Conservation (phyloP, 2,888 invertebrate genomes). For the Ypsolopha scabrella region DNA sequence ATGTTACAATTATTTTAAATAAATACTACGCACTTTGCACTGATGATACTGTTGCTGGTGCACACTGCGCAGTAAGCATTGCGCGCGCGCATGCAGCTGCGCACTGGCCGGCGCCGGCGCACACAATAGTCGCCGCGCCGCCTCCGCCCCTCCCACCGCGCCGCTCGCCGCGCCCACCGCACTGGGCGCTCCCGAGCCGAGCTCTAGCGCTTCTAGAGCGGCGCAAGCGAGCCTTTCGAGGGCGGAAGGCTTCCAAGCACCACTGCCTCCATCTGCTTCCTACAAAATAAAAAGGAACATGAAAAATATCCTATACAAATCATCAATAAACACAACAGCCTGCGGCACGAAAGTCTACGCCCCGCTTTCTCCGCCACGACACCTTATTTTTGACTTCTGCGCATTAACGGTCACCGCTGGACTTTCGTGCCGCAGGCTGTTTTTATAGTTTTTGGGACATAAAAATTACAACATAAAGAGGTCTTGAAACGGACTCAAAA, state of each 20-base stretch:
- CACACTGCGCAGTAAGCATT: constrained; percentile 85
- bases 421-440: too few species aligned
- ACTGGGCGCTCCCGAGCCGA: constrained; percentile 37
- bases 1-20: too few species aligned
- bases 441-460: too few species aligned
- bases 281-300: constrained; percentile 10
- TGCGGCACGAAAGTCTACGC: too few species aligned
- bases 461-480: too few species aligned
- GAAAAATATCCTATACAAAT: too few species aligned
- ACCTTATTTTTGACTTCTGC: too few species aligned
- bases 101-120: constrained; percentile 52
- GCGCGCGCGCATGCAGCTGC: constrained; percentile 70
- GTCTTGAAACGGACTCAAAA: too few species aligned
- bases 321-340: too few species aligned
- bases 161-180: constrained; percentile 25
- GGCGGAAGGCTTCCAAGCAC: constrained; percentile 48
- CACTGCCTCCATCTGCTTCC: constrained; percentile 40
- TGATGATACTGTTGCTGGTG: constrained; percentile 83
- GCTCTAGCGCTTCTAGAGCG: constrained; percentile 52
- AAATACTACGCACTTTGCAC: constrained; percentile 76
- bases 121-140: constrained; percentile 48
- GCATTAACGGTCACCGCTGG: too few species aligned
- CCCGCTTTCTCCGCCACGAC: too few species aligned
- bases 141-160: constrained; percentile 41
- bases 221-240: constrained; percentile 58